phyloP scores from a whole-genome alignment of 1,140 invertebrate genomes.

The Drosophila arizonae region DNA sequence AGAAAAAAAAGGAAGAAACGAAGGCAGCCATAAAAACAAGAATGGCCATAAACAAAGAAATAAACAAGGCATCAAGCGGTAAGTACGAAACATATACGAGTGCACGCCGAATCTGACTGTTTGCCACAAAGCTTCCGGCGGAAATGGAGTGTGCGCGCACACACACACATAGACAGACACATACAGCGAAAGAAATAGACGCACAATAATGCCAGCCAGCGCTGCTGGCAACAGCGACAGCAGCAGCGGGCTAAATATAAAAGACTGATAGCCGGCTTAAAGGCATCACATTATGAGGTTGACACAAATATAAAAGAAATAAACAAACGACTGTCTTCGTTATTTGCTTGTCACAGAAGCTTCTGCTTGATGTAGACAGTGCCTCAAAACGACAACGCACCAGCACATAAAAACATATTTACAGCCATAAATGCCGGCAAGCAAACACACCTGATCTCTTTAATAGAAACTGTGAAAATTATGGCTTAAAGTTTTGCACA shows the following conservation, averaged over 20 bases:
- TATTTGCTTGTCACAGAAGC: slow-evolving; percentile 46
- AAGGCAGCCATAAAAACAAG: slow-evolving; percentile 49
- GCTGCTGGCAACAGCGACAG: slow-evolving; percentile 44
- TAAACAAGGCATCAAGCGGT: slow-evolving; percentile 70
- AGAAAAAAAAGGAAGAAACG: not conserved
- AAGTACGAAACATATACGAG: slow-evolving; percentile 58
- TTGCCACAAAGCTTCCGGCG: slow-evolving; percentile 65
- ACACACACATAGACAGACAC: slow-evolving; percentile 7
- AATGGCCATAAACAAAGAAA: slow-evolving; percentile 76
- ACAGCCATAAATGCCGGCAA: not conserved
- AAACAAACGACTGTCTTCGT: slow-evolving; percentile 44
- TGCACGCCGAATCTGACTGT: slow-evolving; percentile 47
- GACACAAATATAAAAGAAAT: slow-evolving; percentile 63
- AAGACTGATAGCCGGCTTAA: slow-evolving; percentile 64
- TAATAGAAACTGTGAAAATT: not conserved
- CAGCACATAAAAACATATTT: slow-evolving; percentile 4
- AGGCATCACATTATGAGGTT: slow-evolving; percentile 70
- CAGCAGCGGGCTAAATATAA: slow-evolving; percentile 53
- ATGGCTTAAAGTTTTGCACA: not conserved
- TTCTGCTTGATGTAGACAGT: slow-evolving; percentile 12
- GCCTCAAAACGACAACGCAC: slow-evolving; percentile 19
- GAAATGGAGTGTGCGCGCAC: slow-evolving; percentile 61
- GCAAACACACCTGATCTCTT: slow-evolving; percentile 3
- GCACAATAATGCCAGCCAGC: slow-evolving; percentile 57
- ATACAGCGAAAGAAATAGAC: slow-evolving; percentile 40